Base-by-base conservation (phyloP, 2,888 invertebrate species). In the Pyralis farinalis region DNA sequence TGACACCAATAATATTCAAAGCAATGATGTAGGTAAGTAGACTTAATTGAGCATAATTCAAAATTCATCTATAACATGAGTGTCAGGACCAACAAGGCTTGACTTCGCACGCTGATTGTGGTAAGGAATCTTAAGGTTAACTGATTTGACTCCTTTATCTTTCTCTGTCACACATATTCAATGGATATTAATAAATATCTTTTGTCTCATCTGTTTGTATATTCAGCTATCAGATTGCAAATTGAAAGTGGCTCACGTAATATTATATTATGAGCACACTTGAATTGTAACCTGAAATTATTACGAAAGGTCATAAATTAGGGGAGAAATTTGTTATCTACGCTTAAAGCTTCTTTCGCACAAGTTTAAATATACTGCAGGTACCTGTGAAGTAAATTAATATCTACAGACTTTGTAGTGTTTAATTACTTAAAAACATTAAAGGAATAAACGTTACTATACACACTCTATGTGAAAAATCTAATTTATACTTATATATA, bases 61-160 rank as follows among this genome's bases (percentile, higher is more conserved):
- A 71, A 74, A 84, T 72, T 72, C 83, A 71, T 63, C 56, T 63
- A 71, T 71, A 77, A 78, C 64, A 57, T 68, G 70, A 62, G 53
- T 62, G 68, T 69, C 68, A 68, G 71, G 68, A 74, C 66, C 71
- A 81, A 81, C 71, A 79, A 68, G 63, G 66, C 44, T 60, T 69
- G 54, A 65, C 84, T 85, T 86, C 78, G 85, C 85, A 83, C 81
- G 84, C 81, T 84, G 87, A 85, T 85, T 86, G 83, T 75, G 55
- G 60, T 52, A 53, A 71, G 66, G 83, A 84, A 83, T 84, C 76
- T 70, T 57, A 48, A 58, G 80, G 85, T 86, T 70, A 84, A 84
- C 66, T 77, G 58, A 81, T 73, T 71, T 84, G 80, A 87, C 84
- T 71, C 45, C 48, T 59, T 41, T 38, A 10, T 35, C 53, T 61